Evolutionary conservation across 1,140 invertebrate genomes (phyloP), one percentile per base, ranked within the genome.

Genomic region (Stegodyphus dumicola): DNA sequence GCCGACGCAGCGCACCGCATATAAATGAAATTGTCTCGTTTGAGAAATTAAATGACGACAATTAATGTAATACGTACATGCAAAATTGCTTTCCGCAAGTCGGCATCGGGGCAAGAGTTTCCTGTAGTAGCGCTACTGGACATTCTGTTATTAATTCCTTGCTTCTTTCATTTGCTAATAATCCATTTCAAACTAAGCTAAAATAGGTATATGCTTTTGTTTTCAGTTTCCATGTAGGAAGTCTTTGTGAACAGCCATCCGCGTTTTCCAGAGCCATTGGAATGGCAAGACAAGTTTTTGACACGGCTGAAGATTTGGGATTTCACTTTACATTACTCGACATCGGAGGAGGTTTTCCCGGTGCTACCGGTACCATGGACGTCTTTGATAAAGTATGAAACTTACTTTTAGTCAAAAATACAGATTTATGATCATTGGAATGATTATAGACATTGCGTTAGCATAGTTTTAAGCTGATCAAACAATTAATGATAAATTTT

Each of bases 321-420:
- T 91, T 91, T 81, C 77, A 90, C 48, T 90, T 92, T 88, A 89
- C 88, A 66, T 86, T 92, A n/a, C 87, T 92, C 3, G 92, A 92
- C 87, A 90, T 92, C 86, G 92, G 92, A 18, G 92, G 92, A 33
- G 92, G 92, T 10, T 92, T 90, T 86, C 91, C 91, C 11, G 92
- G 92, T 64, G 89, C 90, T 18, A 75, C 88, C 13, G 81, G 74
- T 48, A 88, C 88, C 6, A 77, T 89, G 49, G 88, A 90, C 69
- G 87, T 88, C 33, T 91, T 92, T 79, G 87, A 90, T 64, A 89
- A 91, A 89, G 91, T 91, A 80, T 73, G 86, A n/a, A 60, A 10
- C 5, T 10, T 60, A 15, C 5, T 60, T 60, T 60, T 1, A 0
- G 1, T 60, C 56, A 60, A 60, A 5, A 60, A 10, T 60, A 60